These are phyloP conservation scores for Cephalotes varians DNA, from an alignment of 2,888 invertebrate species.

Conservation along the genomic window DNA sequence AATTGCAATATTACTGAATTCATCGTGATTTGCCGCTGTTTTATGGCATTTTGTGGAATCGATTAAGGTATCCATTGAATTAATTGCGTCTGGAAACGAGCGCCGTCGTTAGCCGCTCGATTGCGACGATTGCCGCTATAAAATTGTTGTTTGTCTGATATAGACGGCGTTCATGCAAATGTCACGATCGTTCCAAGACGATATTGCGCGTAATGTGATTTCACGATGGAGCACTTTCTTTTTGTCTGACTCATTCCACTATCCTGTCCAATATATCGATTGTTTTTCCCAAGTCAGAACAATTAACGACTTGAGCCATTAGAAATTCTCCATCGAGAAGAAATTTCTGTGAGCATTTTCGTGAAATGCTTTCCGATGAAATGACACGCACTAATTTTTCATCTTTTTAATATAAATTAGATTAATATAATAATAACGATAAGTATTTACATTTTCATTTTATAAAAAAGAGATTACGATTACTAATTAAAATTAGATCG, in stretches of 20 bases:
- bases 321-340: background rate
- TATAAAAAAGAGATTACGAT: background rate
- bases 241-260: slow-evolving; percentile 53
- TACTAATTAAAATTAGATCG: slow-evolving; percentile 16
- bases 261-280: slow-evolving; percentile 61
- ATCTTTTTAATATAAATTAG: background rate
- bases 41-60: slow-evolving; percentile 2
- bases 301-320: slow-evolving; percentile 60
- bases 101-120: slow-evolving; percentile 22
- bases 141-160: slow-evolving; percentile 43
- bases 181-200: slow-evolving; percentile 47
- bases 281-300: slow-evolving; percentile 38
- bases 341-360: background rate
- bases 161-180: slow-evolving; percentile 35
- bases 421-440: background rate
- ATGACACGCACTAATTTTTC: background rate
- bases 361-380: background rate
- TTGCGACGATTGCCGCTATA: slow-evolving; percentile 36
- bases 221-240: background rate
- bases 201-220: slow-evolving; percentile 56
- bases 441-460: background rate
- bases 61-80: slow-evolving; percentile 26
- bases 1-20: slow-evolving; percentile 2
- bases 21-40: background rate
- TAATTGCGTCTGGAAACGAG: slow-evolving; percentile 45